phyloP scores from a whole-genome alignment of 2,888 invertebrate species.

The Tridacna gigas region DNA sequence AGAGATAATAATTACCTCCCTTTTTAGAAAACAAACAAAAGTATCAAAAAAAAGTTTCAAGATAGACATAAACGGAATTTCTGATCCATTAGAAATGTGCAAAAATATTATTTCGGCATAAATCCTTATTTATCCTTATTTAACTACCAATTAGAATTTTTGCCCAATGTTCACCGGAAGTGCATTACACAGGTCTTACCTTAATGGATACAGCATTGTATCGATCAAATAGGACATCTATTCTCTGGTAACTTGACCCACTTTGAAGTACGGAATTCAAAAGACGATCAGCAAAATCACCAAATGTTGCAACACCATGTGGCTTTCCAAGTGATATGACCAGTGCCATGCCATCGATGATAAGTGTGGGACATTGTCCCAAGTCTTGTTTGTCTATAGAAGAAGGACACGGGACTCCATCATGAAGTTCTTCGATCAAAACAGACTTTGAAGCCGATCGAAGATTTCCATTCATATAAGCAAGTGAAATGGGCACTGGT shows the following conservation, averaged over 20 bases:
- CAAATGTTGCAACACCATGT: slow-evolving; percentile 6
- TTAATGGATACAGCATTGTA: too few species aligned
- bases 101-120: too few species aligned
- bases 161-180: too few species aligned
- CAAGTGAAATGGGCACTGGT: slow-evolving; percentile 8
- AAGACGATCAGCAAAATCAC: slow-evolving; percentile 7
- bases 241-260: neutral
- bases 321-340: neutral
- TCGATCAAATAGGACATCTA: slow-evolving; percentile 10
- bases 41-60: too few species aligned
- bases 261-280: neutral
- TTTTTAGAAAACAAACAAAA: too few species aligned
- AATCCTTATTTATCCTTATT: too few species aligned
- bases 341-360: slow-evolving; percentile 7
- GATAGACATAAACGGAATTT: too few species aligned
- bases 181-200: too few species aligned
- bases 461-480: neutral
- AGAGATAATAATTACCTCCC: too few species aligned
- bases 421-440: neutral
- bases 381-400: neutral
- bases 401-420: neutral
- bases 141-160: too few species aligned
- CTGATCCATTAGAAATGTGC: too few species aligned
- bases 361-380: neutral
- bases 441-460: neutral